Evolutionary conservation across 30 jellyfish, hydroid and myxozoan genomes (phyloP), one percentile per base, ranked within the genome.

Genomic region (Cassiopea xamachana): DNA sequence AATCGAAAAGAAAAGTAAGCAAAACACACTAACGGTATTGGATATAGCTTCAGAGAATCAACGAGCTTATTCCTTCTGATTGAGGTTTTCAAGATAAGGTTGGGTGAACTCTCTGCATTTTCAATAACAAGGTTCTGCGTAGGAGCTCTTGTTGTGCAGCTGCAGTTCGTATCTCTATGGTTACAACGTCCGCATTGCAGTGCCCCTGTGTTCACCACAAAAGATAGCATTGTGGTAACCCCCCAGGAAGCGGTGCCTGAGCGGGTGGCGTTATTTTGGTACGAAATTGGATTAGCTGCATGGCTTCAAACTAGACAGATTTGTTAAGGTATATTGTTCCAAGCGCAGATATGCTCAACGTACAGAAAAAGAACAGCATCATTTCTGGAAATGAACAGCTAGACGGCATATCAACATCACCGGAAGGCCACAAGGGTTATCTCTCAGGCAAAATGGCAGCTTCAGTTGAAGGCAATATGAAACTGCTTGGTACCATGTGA

Each of bases 381-480:
- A 27, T 46, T 46, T 18, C 82, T 82, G 51, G 82, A 44, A 82
- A 55, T 62, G 90, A 82, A 68, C 90, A 69, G 49, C 50, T 39
- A 18, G 55, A n/a, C 50, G 68, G 16, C 27, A 46, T 7, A 14
- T 15, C 88, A 50, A 46, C 77, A n/a, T 59, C 49, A 71, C 7
- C 85, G 1, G 69, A 60, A 55, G 79, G 39, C 18, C 58, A 71
- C 48, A 46, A 84, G 10, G 49, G 51, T 48, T 6, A 74, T 2
- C 69, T 60, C 51, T 2, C 87, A 1, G 59, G 76, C 3, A 87
- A 64, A 59, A 60, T 74, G 77, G 76, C 89, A 14, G 75, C 94
- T 14, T 8, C 86, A 39, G 91, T 79, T 1, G 96, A 89, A 83
- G 96, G 96, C 70, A 89, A 81, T 55, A 8, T 89, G 13, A 81